These are phyloP conservation scores for Tetranychus cinnabarinus DNA, from an alignment of 1,140 invertebrate genomes.

Conservation along the genomic window DNA sequence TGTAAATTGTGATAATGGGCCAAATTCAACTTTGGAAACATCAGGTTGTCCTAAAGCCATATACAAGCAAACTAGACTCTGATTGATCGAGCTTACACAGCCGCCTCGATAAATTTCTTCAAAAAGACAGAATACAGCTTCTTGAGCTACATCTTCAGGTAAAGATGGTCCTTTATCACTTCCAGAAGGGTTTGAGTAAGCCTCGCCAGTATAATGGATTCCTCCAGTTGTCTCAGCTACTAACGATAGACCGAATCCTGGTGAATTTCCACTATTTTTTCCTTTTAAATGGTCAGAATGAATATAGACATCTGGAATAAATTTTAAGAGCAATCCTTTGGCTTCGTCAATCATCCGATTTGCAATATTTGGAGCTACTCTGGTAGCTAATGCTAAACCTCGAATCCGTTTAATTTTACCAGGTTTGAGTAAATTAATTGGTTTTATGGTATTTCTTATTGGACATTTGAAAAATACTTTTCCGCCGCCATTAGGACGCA, in stretches of 20 bases:
- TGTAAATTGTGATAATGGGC: slow-evolving; percentile 39
- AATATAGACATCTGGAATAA: slow-evolving; percentile 83
- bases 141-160: slow-evolving; percentile 72
- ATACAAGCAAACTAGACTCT: slow-evolving; percentile 56
- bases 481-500: slow-evolving; percentile 64
- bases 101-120: slow-evolving; percentile 80
- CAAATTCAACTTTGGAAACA: slow-evolving; percentile 64
- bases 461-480: slow-evolving; percentile 73
- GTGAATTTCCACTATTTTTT: slow-evolving; percentile 47
- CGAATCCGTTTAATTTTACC: slow-evolving; percentile 85
- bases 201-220: slow-evolving; percentile 36
- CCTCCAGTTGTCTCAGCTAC: slow-evolving; percentile 77
- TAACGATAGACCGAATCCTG: slow-evolving; percentile 67
- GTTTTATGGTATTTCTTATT: slow-evolving; percentile 35
- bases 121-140: slow-evolving; percentile 50
- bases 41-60: slow-evolving; percentile 86
- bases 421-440: slow-evolving; percentile 36
- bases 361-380: slow-evolving; percentile 68
- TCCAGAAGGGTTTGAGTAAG: slow-evolving; percentile 24
- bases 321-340: slow-evolving; percentile 70
- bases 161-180: slow-evolving; percentile 24
- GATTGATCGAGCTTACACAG: slow-evolving; percentile 68
- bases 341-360: slow-evolving; percentile 78
- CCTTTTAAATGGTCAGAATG: slow-evolving; percentile 74
- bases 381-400: slow-evolving; percentile 59